Conservation (phyloP, 2,888 invertebrate species). For the Lottia scabra region DNA sequence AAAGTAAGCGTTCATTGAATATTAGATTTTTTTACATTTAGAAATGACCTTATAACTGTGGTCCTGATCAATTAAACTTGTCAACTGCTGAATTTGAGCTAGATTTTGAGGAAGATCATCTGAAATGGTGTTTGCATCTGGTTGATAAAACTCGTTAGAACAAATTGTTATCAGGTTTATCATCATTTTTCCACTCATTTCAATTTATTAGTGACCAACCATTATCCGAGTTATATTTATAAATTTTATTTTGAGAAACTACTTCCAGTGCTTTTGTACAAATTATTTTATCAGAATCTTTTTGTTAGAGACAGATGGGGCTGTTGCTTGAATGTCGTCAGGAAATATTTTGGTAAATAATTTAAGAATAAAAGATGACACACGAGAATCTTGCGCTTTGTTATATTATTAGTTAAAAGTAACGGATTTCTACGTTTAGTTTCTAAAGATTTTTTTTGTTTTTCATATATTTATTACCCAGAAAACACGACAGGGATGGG, state of each 20-base stretch:
- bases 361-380: not conserved
- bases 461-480: too few relatives aligned
- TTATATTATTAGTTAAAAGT: slow-evolving; percentile 18
- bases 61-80: not conserved
- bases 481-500: too few relatives aligned
- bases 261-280: not conserved
- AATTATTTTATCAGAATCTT: not conserved
- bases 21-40: slow-evolving; percentile 10
- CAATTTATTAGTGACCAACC: not conserved
- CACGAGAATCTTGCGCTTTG: slow-evolving; percentile 13
- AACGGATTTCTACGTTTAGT: slow-evolving; percentile 16
- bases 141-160: too few relatives aligned
- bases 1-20: not conserved
- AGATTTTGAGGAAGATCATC: not conserved
- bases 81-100: not conserved
- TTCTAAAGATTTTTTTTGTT: too few relatives aligned
- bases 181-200: not conserved
- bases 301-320: not conserved
- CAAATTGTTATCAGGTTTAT: not conserved
- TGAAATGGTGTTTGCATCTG: not conserved
- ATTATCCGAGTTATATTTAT: not conserved
- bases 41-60: slow-evolving; percentile 9
- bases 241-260: not conserved
- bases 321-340: not conserved
- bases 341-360: slow-evolving; percentile 1